phyloP scores from a whole-genome alignment of 2,113 vertebrate genomes.

The Lepus americanus region DNA sequence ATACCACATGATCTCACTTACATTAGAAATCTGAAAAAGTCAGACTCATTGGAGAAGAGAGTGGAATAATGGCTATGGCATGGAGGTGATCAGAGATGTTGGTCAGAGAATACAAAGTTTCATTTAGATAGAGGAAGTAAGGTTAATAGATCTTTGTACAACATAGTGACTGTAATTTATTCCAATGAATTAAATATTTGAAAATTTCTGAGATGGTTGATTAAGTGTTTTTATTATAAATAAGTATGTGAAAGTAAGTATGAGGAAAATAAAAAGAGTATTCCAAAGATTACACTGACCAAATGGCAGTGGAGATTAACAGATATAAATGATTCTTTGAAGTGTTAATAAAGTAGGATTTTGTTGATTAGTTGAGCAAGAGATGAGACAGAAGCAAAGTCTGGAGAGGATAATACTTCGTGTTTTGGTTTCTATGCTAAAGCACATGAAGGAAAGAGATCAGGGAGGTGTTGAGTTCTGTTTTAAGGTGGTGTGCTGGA shows the following conservation, averaged over 20 bases:
- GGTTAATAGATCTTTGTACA: background rate
- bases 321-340: constrained; percentile 13
- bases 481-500: constrained; percentile 9
- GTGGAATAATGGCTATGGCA: background rate
- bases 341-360: constrained; percentile 4
- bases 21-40: background rate
- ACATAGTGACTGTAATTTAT: background rate
- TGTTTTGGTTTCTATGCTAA: background rate
- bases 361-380: background rate
- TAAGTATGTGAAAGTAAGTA: background rate
- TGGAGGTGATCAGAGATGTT: background rate
- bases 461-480: background rate
- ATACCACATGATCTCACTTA: background rate
- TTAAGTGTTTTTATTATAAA: background rate
- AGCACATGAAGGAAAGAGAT: background rate
- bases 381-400: background rate
- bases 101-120: background rate
- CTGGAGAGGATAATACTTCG: background rate
- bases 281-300: background rate
- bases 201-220: background rate
- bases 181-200: too few relatives aligned
- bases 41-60: background rate
- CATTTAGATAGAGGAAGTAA: background rate
- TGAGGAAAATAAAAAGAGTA: background rate
- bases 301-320: background rate